These are phyloP conservation scores for Notospermus geniculatus DNA, from an alignment of 1,140 invertebrate genomes.

Conservation along the genomic window DNA sequence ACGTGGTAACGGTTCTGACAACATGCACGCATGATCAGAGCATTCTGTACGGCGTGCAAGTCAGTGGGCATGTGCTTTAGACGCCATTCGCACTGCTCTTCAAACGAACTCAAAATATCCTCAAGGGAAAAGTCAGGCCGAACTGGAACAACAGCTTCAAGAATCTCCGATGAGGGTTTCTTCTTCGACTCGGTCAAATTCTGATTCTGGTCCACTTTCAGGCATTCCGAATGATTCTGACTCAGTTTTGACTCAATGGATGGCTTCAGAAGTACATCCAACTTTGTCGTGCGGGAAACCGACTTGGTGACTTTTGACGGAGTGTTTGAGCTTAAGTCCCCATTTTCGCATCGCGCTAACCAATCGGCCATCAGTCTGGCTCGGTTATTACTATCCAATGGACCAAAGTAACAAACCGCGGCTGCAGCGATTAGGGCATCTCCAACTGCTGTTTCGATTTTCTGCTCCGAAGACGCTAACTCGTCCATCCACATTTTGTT, in stretches of 20 bases:
- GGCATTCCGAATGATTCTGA: no score
- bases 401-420: constrained; percentile 48
- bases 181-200: no score
- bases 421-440: constrained; percentile 49
- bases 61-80: constrained; percentile 45
- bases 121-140: constrained; percentile 41
- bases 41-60: constrained; percentile 50
- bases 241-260: no score
- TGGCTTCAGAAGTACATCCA: no score
- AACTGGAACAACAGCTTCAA: neutral
- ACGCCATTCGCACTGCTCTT: constrained; percentile 50
- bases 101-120: constrained; percentile 49
- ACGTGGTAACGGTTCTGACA: constrained; percentile 46
- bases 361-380: constrained; percentile 29
- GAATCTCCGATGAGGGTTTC: no score
- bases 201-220: no score
- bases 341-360: constrained; percentile 34
- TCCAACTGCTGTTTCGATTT: constrained; percentile 39
- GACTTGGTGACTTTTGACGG: no score
- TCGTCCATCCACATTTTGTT: constrained; percentile 49
- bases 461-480: constrained; percentile 37
- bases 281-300: no score
- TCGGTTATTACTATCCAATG: constrained; percentile 44
- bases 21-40: constrained; percentile 46
- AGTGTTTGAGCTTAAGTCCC: constrained; percentile 25